These are phyloP conservation scores for Hyperopisus bebe DNA, from an alignment of 2,113 vertebrate species.

Conservation along the genomic window DNA sequence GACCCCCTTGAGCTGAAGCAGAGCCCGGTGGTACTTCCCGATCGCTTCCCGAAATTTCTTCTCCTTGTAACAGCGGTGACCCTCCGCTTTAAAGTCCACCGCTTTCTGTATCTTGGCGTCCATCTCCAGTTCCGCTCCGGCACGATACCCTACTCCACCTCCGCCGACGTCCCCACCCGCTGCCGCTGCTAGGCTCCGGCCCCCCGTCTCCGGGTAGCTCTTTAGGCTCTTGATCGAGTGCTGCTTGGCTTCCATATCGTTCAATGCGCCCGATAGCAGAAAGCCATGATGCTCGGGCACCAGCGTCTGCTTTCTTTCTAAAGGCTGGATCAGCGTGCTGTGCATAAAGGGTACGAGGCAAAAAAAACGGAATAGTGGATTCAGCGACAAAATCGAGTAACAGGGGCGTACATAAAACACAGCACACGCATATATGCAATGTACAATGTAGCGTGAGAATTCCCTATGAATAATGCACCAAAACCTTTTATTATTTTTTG, in stretches of 20 bases:
- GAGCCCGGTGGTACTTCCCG: constrained; percentile 84
- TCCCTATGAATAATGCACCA: not conserved
- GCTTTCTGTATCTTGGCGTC: constrained; percentile 79
- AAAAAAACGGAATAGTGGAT: constrained; percentile 33
- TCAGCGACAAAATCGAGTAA: constrained; percentile 4
- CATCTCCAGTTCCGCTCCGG: constrained; percentile 64
- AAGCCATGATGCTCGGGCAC: constrained; percentile 67
- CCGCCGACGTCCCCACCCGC: constrained; percentile 51
- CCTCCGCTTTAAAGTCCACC: constrained; percentile 81
- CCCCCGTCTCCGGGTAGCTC: constrained; percentile 64
- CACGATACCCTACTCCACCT: constrained; percentile 41
- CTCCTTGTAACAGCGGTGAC: constrained; percentile 83
- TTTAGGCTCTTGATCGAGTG: constrained; percentile 62
- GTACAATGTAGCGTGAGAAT: not conserved
- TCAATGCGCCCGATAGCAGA: constrained; percentile 53
- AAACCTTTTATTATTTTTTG: constrained; percentile 8
- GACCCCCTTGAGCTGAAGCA: constrained; percentile 81
- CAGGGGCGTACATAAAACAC: not conserved
- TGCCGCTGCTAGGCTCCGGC: constrained; percentile 65
- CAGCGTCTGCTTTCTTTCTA: constrained; percentile 47
- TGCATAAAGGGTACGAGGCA: constrained; percentile 61
- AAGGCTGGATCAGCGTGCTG: constrained; percentile 59
- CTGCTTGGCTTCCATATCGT: constrained; percentile 66
- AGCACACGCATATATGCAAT: constrained; percentile 6
- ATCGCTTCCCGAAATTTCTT: constrained; percentile 90